Evolutionary conservation across 2,113 vertebrate genomes (phyloP).

Genomic region (Syngnathus floridae): DNA sequence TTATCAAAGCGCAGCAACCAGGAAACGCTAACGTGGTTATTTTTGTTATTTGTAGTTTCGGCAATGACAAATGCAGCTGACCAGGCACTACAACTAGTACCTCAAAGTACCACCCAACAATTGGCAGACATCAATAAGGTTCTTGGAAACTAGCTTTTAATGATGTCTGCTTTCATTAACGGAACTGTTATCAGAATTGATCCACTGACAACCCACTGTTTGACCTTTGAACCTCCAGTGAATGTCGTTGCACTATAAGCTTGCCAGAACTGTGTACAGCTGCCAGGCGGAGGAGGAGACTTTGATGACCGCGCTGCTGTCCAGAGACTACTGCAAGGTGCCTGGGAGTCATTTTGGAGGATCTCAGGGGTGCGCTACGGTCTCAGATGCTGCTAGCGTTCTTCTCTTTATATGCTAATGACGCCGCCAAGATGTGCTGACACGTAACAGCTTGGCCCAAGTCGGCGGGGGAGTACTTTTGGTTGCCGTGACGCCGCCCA

Average conservation of each 20-base stretch:
- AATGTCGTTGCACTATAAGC: slow-evolving; percentile 50
- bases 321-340: slow-evolving; percentile 33
- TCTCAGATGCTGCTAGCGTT: slow-evolving; percentile 37
- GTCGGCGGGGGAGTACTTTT: slow-evolving; percentile 30
- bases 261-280: slow-evolving; percentile 18
- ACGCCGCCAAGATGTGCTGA: slow-evolving; percentile 54
- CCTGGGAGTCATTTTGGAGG: slow-evolving; percentile 46
- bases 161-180: slow-evolving; percentile 58
- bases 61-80: background rate
- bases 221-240: slow-evolving; percentile 46
- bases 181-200: slow-evolving; percentile 56
- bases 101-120: background rate
- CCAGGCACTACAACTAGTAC: background rate
- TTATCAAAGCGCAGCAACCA: background rate
- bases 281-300: slow-evolving; percentile 12
- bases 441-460: slow-evolving; percentile 69
- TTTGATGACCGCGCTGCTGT: slow-evolving; percentile 31
- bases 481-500: slow-evolving; percentile 47
- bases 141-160: slow-evolving; percentile 49
- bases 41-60: background rate
- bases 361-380: slow-evolving; percentile 27
- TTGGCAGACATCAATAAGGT: background rate
- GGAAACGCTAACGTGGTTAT: background rate
- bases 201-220: slow-evolving; percentile 44
- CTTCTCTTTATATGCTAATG: slow-evolving; percentile 75